Conservation (phyloP, 2,113 vertebrate genomes). For the cattle (Bos taurus) region DNA sequence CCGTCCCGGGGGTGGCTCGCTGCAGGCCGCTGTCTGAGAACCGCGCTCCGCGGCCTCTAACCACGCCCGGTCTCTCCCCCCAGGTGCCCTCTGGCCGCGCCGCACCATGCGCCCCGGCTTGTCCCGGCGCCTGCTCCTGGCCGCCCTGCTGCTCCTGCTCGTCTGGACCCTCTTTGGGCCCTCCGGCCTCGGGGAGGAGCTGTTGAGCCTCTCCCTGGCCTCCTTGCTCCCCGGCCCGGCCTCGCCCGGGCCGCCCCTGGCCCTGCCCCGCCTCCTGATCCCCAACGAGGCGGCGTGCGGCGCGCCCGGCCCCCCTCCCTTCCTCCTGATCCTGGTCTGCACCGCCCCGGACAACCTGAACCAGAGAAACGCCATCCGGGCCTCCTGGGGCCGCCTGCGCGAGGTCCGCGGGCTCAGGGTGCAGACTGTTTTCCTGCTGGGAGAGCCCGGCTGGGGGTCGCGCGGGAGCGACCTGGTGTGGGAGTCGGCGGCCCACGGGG, state of each 20-base stretch:
- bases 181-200: conserved; percentile 57
- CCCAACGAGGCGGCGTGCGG: conserved; percentile 31
- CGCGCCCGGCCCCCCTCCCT: conserved; percentile 54
- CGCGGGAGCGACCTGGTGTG: conserved; percentile 74
- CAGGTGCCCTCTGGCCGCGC: not conserved
- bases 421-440: conserved; percentile 87
- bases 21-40: too few relatives aligned
- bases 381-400: conserved; percentile 85
- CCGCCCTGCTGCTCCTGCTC: conserved; percentile 23
- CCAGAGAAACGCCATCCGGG: conserved; percentile 84
- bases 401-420: conserved; percentile 79
- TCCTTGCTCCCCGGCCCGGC: conserved; percentile 34
- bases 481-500: conserved; percentile 81
- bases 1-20: not conserved
- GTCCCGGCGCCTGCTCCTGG: conserved; percentile 53
- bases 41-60: not conserved
- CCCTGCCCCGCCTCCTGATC: conserved; percentile 57
- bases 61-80: not conserved
- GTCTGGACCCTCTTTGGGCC: conserved; percentile 63
- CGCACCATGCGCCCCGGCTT: conserved; percentile 37
- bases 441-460: conserved; percentile 65
- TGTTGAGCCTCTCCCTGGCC: conserved; percentile 56
- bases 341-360: conserved; percentile 81
- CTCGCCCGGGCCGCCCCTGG: conserved; percentile 32
- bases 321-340: conserved; percentile 86